A percentile compares a stretch with the other conserved stretches of the same genome.
phyloP scores from a whole-genome alignment of 2,888 invertebrate genomes.

The Bombyx huttoni region DNA sequence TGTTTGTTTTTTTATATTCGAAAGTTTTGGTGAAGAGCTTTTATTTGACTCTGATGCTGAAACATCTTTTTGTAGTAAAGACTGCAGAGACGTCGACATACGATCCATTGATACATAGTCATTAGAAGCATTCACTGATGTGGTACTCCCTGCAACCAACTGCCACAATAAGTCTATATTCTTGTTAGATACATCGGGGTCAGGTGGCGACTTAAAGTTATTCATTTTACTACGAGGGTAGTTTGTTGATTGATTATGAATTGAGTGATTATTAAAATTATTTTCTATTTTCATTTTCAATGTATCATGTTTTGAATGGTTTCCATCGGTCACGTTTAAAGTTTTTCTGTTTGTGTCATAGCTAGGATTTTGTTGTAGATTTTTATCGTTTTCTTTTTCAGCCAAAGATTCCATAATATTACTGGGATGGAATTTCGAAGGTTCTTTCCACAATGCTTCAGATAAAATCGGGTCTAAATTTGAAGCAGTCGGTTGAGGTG shows the following conservation, averaged over 20 bases:
- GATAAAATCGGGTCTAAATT: constrained; percentile 48
- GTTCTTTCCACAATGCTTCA: constrained; percentile 62
- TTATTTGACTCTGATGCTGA: constrained; percentile 23
- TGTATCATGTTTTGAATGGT: constrained; percentile 10
- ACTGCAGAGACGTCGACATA: constrained; percentile 56
- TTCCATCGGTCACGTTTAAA: constrained; percentile 19
- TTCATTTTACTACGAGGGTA: constrained; percentile 29
- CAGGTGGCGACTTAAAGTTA: constrained; percentile 33
- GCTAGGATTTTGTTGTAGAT: constrained; percentile 32
- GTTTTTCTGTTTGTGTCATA: constrained; percentile 34
- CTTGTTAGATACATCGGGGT: constrained; percentile 45
- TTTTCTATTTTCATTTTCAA: neutral
- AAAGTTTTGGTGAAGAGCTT: constrained; percentile 29
- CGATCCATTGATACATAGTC: constrained; percentile 38
- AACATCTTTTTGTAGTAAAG: constrained; percentile 57
- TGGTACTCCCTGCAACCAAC: constrained; percentile 51
- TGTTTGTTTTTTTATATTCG: constrained; percentile 47
- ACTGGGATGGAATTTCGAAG: constrained; percentile 51
- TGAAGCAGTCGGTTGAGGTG: constrained; percentile 41
- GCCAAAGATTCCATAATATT: constrained; percentile 55
- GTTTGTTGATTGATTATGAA: constrained; percentile 6
- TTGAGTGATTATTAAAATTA: neutral
- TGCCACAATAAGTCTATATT: constrained; percentile 61
- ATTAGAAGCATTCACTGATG: constrained; percentile 25
- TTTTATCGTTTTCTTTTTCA: constrained; percentile 51